Conservation (phyloP, 2,888 invertebrate species). For the Andrena bicolor region DNA sequence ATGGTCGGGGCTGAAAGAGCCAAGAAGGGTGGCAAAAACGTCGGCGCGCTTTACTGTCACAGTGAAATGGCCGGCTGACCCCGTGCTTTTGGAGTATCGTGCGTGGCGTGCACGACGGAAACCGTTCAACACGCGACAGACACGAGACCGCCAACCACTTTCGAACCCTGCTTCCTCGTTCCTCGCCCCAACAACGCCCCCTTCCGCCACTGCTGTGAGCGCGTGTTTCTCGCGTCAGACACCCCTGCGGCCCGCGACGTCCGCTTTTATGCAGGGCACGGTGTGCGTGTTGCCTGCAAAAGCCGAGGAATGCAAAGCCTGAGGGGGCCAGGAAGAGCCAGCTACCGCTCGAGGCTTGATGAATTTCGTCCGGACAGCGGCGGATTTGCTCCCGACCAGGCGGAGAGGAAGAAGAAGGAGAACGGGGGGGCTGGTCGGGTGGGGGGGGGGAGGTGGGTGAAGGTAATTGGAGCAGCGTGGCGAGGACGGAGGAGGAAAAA, state of each 20-base stretch:
- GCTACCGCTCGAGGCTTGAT: conserved; percentile 61
- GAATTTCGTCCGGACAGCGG: conserved; percentile 70
- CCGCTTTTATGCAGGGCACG: conserved; percentile 60
- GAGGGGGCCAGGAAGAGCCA: conserved; percentile 17
- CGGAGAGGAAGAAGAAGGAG: conserved; percentile 22
- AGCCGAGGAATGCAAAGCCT: conserved; percentile 65
- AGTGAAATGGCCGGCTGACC: conserved; percentile 55
- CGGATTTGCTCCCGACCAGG: conserved; percentile 55
- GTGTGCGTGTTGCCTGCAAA: conserved; percentile 67
- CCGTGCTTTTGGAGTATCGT: conserved; percentile 58
- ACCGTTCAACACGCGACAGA: conserved; percentile 64
- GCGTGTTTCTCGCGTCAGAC: conserved; percentile 34
- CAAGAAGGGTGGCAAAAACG: conserved; percentile 1
- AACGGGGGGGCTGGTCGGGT: conserved; percentile 3
- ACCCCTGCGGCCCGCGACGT: conserved; percentile 18
- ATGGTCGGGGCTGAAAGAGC: conserved; percentile 13
- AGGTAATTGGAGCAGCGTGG: conserved; percentile 68
- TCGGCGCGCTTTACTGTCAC: conserved; percentile 55
- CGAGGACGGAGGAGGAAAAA: conserved; percentile 50
- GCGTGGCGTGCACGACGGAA: conserved; percentile 65
- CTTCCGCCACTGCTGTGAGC: neutral
- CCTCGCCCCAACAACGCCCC: neutral
- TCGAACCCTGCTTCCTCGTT: conserved; percentile 23
- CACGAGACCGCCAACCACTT: conserved; percentile 63
- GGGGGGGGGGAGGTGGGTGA: conserved; percentile 28